Evolutionary conservation across 2,113 vertebrate species (phyloP).

Genomic region (Chaetura pelagica): DNA sequence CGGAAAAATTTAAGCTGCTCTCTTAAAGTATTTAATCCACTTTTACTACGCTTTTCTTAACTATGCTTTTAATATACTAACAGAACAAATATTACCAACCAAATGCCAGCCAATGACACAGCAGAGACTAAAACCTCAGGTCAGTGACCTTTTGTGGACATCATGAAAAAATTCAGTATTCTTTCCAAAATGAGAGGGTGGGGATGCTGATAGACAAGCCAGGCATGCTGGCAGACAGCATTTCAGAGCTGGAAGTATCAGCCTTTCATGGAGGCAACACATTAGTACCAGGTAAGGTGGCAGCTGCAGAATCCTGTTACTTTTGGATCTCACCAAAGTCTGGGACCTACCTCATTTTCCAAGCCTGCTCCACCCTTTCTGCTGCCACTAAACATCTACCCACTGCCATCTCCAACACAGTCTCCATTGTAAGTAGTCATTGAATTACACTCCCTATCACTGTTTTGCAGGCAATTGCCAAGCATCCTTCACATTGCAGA

Average conservation of each 20-base stretch:
- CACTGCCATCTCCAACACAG: not conserved
- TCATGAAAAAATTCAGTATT: slow-evolving; percentile 3
- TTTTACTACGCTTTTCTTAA: not conserved
- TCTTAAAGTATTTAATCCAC: not conserved
- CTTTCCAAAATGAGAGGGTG: slow-evolving; percentile 14
- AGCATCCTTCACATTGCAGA: not conserved
- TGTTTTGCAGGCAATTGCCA: not conserved
- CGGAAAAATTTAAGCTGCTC: not conserved
- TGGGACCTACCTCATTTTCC: not conserved
- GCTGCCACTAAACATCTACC: not conserved
- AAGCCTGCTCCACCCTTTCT: not conserved
- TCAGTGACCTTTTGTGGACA: not conserved
- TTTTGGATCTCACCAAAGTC: not conserved
- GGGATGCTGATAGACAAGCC: not conserved
- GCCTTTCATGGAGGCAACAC: not conserved
- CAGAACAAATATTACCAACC: not conserved
- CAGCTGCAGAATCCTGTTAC: not conserved
- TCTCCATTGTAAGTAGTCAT: not conserved
- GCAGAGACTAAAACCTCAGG: slow-evolving; percentile 33
- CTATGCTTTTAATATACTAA: not conserved
- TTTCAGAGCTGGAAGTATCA: not conserved
- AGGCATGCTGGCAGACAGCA: not conserved
- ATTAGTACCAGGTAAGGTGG: not conserved
- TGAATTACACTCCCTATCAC: not conserved
- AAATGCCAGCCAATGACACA: slow-evolving; percentile 1